Evolutionary conservation across 64 coral and sea anemone genomes (phyloP), one percentile per base, ranked within the genome.

Genomic region (Catalaphyllia jardinei): DNA sequence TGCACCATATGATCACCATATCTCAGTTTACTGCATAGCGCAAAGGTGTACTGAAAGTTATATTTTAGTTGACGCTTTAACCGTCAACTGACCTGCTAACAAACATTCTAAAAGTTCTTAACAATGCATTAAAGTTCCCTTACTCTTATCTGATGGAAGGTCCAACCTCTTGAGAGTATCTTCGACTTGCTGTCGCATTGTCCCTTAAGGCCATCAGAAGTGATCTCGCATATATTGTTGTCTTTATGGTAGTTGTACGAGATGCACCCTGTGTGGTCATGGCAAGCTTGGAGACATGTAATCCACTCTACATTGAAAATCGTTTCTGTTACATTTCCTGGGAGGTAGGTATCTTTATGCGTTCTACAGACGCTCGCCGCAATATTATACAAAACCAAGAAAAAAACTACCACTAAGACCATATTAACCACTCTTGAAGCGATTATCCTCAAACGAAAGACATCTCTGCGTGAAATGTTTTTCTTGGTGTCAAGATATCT

Each of bases 141-240:
- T 51, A 85, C 81, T 38, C 81, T 85, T 71, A 85, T 71, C 62
- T 85, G 62, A 28, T 85, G 81, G 22, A 71, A 85, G 2, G 52
- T 71, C 81, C 81, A 85, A 13, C 24, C 81, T 51, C 19, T 29
- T 72, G 63, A 85, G 22, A 18, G 6, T 3, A 85, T 65, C 8
- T 35, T 51, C 24, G 10, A 6, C 31, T 18, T 24, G 39, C 22
- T n/a, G 10, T 22, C 63, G 22, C 63, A 85, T 13, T 51, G 35
- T 8, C 30, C n/a, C 11, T 31, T 85, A 50, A 71, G 10, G 7
- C 63, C 81, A 25, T 71, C 28, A 11, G 81, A 85, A 24, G 52
- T 85, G 16, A 85, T 71, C 39, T 85, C 63, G 24, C 81, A 85
- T 15, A 22, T 28, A 10, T 71, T 54, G 4, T 71, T 30, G 46